Evolutionary conservation across 2,113 vertebrate species (phyloP).

Genomic region (Brachionichthys hirsutus): DNA sequence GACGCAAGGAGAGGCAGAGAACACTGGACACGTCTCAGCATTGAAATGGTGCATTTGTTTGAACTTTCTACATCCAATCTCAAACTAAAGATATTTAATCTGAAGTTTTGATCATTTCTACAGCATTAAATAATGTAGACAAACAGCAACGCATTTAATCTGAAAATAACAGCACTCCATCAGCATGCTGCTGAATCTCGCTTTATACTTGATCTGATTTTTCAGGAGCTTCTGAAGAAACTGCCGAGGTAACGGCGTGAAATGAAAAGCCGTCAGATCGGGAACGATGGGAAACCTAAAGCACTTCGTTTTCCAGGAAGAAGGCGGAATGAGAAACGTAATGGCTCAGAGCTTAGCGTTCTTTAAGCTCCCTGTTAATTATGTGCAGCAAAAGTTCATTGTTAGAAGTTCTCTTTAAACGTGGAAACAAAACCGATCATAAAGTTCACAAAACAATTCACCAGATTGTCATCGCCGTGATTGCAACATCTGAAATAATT

Average conservation of each 20-base stretch:
- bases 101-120: not conserved
- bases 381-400: not conserved
- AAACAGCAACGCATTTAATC: too few species aligned
- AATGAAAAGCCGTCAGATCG: too few species aligned
- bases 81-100: not conserved
- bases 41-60: too few species aligned
- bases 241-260: too few species aligned
- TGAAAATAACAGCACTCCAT: too few species aligned
- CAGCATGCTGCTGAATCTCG: too few species aligned
- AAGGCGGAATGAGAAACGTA: not conserved
- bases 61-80: not conserved
- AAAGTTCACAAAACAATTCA: not conserved
- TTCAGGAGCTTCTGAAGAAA: too few species aligned
- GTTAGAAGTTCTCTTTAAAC: not conserved
- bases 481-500: not conserved
- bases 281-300: too few species aligned
- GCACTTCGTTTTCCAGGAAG: not conserved
- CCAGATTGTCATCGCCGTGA: not conserved
- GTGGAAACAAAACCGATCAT: conserved; percentile 1
- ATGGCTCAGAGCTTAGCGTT: not conserved
- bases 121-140: too few species aligned
- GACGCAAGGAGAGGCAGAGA: not conserved
- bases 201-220: too few species aligned
- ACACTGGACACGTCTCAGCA: too few species aligned
- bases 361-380: not conserved